phyloP scores from a whole-genome alignment of 2,888 invertebrate genomes.

The Lithophane leautieri region DNA sequence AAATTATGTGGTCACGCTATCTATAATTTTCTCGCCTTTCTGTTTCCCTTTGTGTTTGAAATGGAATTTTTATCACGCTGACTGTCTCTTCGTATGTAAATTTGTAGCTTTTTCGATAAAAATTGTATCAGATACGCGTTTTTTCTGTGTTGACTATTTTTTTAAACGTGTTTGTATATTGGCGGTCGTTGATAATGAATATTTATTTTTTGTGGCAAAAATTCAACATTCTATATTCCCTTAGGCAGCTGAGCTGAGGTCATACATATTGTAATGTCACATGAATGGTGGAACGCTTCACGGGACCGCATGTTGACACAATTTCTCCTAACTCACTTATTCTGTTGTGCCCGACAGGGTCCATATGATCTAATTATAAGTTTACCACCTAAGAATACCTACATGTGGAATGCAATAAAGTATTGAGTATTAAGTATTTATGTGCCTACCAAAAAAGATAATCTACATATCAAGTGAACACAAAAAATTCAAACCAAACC shows the following conservation, averaged over 20 bases:
- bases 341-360: no score
- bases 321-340: no score
- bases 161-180: constrained; percentile 47
- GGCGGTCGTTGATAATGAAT: constrained; percentile 46
- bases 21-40: constrained; percentile 48
- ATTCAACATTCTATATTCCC: constrained; percentile 41
- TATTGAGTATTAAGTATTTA: no score
- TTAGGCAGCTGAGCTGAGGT: constrained; percentile 27
- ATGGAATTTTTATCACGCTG: constrained; percentile 56
- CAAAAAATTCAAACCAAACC: neutral
- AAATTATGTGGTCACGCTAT: constrained; percentile 59
- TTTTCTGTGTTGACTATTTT: constrained; percentile 40
- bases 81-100: constrained; percentile 51
- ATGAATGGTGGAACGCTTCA: constrained; percentile 8
- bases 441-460: constrained; percentile 10
- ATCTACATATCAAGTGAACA: neutral
- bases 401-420: no score
- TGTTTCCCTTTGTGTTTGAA: constrained; percentile 53
- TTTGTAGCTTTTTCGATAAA: constrained; percentile 48
- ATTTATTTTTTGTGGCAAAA: constrained; percentile 49
- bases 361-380: no score
- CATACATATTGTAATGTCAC: constrained; percentile 41
- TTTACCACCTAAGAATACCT: no score
- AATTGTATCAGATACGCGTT: constrained; percentile 8
- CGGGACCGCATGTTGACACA: neutral